Conservation (phyloP, 2,797 vertebrate species). For the Gymnodraco acuticeps region DNA sequence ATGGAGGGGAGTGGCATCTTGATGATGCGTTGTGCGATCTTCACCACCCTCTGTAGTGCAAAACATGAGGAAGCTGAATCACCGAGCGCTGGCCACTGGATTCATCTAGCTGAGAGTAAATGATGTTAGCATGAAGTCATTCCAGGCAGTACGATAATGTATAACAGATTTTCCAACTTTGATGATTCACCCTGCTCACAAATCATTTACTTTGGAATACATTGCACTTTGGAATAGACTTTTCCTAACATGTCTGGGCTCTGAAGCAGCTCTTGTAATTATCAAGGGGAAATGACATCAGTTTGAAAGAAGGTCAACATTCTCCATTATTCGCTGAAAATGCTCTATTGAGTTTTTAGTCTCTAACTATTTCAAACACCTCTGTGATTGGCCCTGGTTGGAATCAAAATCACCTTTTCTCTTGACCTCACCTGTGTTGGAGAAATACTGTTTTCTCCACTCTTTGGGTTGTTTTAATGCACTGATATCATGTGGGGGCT, state of each 20-base stretch:
- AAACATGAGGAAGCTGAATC: constrained; percentile 21
- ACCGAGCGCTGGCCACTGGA: background rate
- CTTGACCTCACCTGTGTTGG: too few relatives aligned
- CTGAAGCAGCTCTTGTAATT: constrained; percentile 24
- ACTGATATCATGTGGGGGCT: too few relatives aligned
- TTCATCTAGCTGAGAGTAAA: background rate
- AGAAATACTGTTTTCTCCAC: too few relatives aligned
- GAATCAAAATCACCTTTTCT: background rate
- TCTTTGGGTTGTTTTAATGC: too few relatives aligned
- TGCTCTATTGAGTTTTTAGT: background rate
- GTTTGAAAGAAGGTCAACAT: constrained; percentile 35
- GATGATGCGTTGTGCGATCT: too few relatives aligned
- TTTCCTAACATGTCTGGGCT: constrained; percentile 40
- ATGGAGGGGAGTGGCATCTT: too few relatives aligned
- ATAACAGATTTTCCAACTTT: constrained; percentile 64
- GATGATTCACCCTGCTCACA: constrained; percentile 63
- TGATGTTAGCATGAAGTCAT: constrained; percentile 43
- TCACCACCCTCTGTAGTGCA: too few relatives aligned
- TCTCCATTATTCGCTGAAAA: constrained; percentile 1
- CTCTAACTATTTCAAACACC: background rate
- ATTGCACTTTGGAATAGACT: constrained; percentile 46
- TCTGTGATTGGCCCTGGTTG: background rate
- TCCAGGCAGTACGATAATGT: constrained; percentile 69
- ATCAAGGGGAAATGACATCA: constrained; percentile 49
- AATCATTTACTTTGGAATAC: constrained; percentile 67